phyloP scores from a whole-genome alignment of 2,113 vertebrate species.

The Phylloscopus trochiloides region DNA sequence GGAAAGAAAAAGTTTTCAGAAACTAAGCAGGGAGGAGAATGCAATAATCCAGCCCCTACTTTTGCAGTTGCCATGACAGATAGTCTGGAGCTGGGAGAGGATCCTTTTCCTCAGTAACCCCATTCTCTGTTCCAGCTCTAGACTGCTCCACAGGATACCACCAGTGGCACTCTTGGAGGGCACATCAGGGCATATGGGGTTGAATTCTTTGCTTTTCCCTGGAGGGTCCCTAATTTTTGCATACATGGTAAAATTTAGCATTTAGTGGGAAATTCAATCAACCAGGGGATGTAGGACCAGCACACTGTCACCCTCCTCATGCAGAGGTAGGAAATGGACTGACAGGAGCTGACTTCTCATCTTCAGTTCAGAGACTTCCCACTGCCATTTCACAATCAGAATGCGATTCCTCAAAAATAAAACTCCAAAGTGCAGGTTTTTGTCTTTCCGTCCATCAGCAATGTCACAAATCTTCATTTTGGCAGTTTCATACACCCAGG shows the following conservation, averaged over 20 bases:
- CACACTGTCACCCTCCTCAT: neutral
- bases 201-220: neutral
- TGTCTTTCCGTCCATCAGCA: neutral
- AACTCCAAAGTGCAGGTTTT: neutral
- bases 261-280: neutral
- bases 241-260: neutral
- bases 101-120: neutral
- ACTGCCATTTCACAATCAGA: neutral
- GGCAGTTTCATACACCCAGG: neutral
- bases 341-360: neutral
- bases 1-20: neutral
- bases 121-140: neutral
- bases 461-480: neutral
- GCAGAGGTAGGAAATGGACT: neutral
- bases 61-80: neutral
- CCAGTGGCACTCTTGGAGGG: neutral
- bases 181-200: rapidly evolving
- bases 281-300: neutral
- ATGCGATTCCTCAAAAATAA: neutral
- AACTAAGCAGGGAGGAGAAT: neutral
- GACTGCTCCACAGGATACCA: neutral
- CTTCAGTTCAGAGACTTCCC: neutral
- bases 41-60: neutral
- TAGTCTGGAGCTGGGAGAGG: neutral
- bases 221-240: neutral